phyloP scores from a whole-genome alignment of 2,113 vertebrate genomes.

The Nycticorax nycticorax region DNA sequence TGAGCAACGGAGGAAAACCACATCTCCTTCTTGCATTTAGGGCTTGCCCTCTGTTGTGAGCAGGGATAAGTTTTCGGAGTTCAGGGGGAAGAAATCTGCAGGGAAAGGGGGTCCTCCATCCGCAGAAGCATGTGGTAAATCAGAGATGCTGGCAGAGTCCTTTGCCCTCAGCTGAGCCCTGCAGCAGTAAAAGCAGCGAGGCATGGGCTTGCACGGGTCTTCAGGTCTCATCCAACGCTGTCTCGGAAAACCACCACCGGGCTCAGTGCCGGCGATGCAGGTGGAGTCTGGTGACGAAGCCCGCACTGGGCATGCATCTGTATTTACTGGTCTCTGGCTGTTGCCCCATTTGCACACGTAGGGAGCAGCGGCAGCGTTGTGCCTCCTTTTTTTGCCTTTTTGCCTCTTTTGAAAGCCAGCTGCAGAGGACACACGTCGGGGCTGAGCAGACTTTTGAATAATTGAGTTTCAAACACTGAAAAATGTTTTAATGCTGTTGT shows the following conservation, averaged over 20 bases:
- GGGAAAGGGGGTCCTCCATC: not conserved
- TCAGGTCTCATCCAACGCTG: too few relatives aligned
- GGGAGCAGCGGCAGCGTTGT: rapidly evolving
- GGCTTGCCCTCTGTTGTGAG: too few relatives aligned
- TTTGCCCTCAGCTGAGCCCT: not conserved
- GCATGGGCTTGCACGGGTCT: not conserved
- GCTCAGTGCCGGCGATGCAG: too few relatives aligned
- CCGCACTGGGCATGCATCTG: not conserved
- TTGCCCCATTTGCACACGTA: not conserved
- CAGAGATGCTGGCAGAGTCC: not conserved
- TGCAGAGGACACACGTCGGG: rapidly evolving
- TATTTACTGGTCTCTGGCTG: too few relatives aligned
- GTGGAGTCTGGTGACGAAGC: not conserved
- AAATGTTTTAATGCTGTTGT: not conserved
- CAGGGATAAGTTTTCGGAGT: not conserved
- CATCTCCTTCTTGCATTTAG: not conserved
- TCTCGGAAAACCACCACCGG: not conserved
- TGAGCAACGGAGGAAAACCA: not conserved
- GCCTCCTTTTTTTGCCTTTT: not conserved
- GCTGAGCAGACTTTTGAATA: not conserved
- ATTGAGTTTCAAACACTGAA: not conserved
- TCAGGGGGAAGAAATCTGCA: not conserved
- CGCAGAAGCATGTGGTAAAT: too few relatives aligned
- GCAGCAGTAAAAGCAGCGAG: not conserved
- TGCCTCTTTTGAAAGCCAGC: not conserved